Evolutionary conservation across 2,797 vertebrate genomes (phyloP).

Genomic region (Lepus oiostolus): DNA sequence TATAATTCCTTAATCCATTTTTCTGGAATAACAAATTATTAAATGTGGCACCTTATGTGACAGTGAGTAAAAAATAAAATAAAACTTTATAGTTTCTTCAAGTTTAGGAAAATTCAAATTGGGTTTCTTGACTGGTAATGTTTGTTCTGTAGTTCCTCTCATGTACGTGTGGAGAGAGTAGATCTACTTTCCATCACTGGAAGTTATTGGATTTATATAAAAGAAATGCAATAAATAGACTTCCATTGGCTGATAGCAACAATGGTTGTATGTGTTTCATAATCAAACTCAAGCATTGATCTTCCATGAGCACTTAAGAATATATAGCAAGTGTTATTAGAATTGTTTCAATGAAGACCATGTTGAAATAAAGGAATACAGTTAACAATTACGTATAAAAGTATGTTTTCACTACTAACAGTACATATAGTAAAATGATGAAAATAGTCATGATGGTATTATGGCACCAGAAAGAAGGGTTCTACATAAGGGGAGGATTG

Average conservation of each 20-base stretch:
- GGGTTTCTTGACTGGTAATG: neutral
- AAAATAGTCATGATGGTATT: neutral
- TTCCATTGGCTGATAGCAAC: neutral
- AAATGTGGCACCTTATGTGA: neutral
- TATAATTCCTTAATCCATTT: neutral
- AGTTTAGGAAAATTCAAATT: neutral
- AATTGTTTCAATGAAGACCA: neutral
- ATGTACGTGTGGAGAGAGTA: neutral
- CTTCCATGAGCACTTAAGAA: neutral
- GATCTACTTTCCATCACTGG: neutral
- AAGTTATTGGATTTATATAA: constrained; percentile 11
- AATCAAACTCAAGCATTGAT: neutral
- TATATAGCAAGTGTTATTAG: neutral
- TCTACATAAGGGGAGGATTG: neutral
- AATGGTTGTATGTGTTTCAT: neutral
- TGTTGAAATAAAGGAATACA: neutral
- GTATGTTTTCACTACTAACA: neutral
- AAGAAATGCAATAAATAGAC: neutral
- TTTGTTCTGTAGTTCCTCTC: neutral
- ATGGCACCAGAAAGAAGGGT: neutral
- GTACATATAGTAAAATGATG: neutral
- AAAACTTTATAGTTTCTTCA: neutral
- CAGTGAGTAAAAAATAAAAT: neutral
- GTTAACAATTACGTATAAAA: neutral
- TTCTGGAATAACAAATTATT: neutral